Conservation (phyloP, 2,797 vertebrate genomes). For the Enteromius paludinosus region DNA sequence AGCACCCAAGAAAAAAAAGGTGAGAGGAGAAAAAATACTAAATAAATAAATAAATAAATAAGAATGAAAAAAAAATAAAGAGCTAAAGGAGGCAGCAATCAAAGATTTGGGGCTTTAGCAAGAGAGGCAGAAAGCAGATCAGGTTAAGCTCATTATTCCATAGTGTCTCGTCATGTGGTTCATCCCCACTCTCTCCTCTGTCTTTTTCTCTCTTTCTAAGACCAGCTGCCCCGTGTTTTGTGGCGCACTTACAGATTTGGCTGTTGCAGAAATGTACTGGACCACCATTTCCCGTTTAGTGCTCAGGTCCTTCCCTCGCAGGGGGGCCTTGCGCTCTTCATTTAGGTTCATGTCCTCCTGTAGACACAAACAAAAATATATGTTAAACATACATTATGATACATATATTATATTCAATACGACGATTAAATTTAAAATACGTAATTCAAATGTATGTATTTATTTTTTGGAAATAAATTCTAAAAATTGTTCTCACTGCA, state of each 20-base stretch:
- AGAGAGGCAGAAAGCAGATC: slow-evolving; percentile 56
- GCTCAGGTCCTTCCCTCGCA: slow-evolving; percentile 91
- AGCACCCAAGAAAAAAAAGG: slow-evolving; percentile 49
- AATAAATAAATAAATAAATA: slow-evolving; percentile 55
- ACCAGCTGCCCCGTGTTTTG: background rate
- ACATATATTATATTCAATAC: background rate
- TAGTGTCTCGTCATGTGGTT: slow-evolving; percentile 60
- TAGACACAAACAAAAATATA: slow-evolving; percentile 40
- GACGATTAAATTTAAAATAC: background rate
- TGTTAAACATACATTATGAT: background rate
- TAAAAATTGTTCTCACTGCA: slow-evolving; percentile 1
- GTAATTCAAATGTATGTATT: too few species aligned
- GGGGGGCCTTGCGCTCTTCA: slow-evolving; percentile 94
- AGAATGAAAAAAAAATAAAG: slow-evolving; percentile 50
- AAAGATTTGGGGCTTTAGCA: slow-evolving; percentile 70
- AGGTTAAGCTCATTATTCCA: slow-evolving; percentile 70
- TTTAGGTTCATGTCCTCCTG: slow-evolving; percentile 99
- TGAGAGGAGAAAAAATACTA: background rate
- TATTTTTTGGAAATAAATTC: background rate
- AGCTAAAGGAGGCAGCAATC: slow-evolving; percentile 61
- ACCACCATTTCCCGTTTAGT: slow-evolving; percentile 98
- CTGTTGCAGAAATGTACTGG: slow-evolving; percentile 96
- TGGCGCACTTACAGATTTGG: slow-evolving; percentile 94
- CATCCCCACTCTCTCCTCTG: slow-evolving; percentile 51
- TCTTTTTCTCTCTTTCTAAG: slow-evolving; percentile 36